A percentile compares a stretch with the other conserved stretches of the same genome.
These are phyloP conservation scores for Porites lutea DNA, from an alignment of 64 coral and sea anemone genomes.

Conservation along the genomic window DNA sequence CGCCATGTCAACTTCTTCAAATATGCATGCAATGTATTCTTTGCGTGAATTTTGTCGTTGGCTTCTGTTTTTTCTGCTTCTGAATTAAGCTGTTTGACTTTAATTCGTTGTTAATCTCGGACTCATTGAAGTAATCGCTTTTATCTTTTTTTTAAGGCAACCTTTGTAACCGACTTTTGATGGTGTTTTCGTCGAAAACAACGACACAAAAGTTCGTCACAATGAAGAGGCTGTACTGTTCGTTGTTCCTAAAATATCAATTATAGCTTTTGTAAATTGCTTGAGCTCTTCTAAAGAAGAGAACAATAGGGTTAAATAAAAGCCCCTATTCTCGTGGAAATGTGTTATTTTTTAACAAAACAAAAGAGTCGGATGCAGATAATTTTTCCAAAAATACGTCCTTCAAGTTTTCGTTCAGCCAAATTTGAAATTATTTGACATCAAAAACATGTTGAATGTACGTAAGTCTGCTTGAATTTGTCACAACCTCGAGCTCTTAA, in stretches of 20 bases:
- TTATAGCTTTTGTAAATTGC: conserved; percentile 2
- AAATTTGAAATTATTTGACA: too few species aligned
- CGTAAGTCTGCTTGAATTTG: background rate
- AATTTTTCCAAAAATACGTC: background rate
- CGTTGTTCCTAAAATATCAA: conserved; percentile 18
- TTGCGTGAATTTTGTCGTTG: background rate
- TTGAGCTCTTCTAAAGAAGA: background rate
- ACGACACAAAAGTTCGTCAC: background rate
- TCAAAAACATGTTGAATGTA: background rate
- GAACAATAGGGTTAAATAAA: conserved; percentile 43
- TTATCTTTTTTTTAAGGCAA: background rate
- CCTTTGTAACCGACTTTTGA: background rate
- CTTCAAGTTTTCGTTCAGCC: too few species aligned
- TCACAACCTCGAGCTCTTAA: too few species aligned
- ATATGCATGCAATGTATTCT: background rate
- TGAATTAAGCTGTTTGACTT: background rate
- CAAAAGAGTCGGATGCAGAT: background rate
- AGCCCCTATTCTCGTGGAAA: background rate
- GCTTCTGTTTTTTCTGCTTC: background rate
- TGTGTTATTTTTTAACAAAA: background rate
- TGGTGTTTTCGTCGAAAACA: background rate
- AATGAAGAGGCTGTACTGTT: background rate
- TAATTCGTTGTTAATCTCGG: background rate
- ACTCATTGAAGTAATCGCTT: background rate
- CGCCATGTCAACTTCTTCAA: background rate